Evolutionary conservation across 2,888 invertebrate genomes (phyloP).

Genomic region (Cosmopolites sordidus): DNA sequence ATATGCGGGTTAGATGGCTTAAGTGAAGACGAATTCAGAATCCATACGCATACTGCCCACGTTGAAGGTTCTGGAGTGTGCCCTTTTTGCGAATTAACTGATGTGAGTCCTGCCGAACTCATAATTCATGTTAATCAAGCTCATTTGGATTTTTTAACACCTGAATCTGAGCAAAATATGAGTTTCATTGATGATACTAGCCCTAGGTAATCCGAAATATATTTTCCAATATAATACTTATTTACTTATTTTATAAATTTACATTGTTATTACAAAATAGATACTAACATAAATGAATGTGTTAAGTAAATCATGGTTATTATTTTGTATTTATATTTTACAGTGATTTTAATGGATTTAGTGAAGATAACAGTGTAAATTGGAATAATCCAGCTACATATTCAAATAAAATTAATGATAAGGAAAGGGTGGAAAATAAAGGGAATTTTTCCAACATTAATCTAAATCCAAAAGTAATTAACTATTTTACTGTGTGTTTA

Average conservation of each 20-base stretch:
- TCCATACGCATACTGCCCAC: slow-evolving; percentile 74
- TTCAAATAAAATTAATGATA: slow-evolving; percentile 28
- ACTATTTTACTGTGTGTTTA: neutral
- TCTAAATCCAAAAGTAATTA: slow-evolving; percentile 45
- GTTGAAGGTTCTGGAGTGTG: slow-evolving; percentile 74
- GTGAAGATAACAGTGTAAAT: slow-evolving; percentile 34
- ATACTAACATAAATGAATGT: neutral
- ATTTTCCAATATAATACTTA: neutral
- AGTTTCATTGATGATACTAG: slow-evolving; percentile 71
- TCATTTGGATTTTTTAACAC: slow-evolving; percentile 79
- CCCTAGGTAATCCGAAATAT: slow-evolving; percentile 40
- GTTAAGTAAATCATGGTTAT: too few relatives aligned
- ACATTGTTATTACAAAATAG: slow-evolving; percentile 2
- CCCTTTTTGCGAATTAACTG: slow-evolving; percentile 76
- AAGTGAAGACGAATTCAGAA: slow-evolving; percentile 72
- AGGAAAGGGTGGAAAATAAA: slow-evolving; percentile 33
- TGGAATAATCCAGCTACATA: slow-evolving; percentile 37
- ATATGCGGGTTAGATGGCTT: slow-evolving; percentile 81
- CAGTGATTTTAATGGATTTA: slow-evolving; percentile 41
- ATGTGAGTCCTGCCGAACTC: slow-evolving; percentile 69
- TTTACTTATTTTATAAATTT: slow-evolving; percentile 4
- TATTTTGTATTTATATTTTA: slow-evolving; percentile 22
- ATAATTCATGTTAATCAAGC: slow-evolving; percentile 76
- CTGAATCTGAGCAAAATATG: slow-evolving; percentile 67
- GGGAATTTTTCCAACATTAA: slow-evolving; percentile 45